Percentiles rank a stretch among this genome's conserved stretches.
These are phyloP conservation scores for Drosophila mayri DNA, from an alignment of 1,140 invertebrate genomes.

Conservation along the genomic window DNA sequence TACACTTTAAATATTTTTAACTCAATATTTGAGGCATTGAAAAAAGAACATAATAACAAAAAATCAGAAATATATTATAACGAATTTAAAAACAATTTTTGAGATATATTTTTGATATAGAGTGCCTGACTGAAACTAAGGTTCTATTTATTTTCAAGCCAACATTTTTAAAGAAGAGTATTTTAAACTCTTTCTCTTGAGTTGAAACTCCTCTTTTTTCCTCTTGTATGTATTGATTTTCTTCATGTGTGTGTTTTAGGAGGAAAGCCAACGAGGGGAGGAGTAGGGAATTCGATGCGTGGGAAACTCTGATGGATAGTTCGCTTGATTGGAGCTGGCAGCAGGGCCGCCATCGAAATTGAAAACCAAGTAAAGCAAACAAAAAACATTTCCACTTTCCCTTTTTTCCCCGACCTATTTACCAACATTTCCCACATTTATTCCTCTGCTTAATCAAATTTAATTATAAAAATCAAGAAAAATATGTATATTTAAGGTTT, in stretches of 20 bases:
- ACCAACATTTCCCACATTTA: not conserved
- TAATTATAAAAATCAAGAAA: slow-evolving; percentile 63
- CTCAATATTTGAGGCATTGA: too few species aligned
- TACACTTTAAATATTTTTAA: not conserved
- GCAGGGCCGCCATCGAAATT: slow-evolving; percentile 28
- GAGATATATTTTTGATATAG: not conserved
- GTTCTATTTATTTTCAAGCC: too few species aligned
- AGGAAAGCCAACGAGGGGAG: not conserved
- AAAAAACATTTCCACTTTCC: slow-evolving; percentile 25
- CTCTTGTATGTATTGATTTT: slow-evolving; percentile 45
- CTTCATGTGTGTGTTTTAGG: slow-evolving; percentile 16
- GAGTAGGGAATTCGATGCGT: slow-evolving; percentile 55
- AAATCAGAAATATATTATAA: not conserved
- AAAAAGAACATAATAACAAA: too few species aligned
- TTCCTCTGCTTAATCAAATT: slow-evolving; percentile 64
- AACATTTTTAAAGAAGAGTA: not conserved
- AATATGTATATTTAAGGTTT: not conserved
- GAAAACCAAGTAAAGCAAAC: slow-evolving; percentile 55
- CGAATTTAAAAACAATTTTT: not conserved
- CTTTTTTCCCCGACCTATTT: rapidly evolving
- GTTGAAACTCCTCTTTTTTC: not conserved
- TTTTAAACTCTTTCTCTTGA: not conserved
- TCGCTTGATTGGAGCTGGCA: slow-evolving; percentile 48
- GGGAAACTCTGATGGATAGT: slow-evolving; percentile 54
- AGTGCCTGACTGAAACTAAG: too few species aligned